These are phyloP conservation scores for Etheostoma cragini DNA, from an alignment of 2,113 vertebrate genomes.

Conservation along the genomic window DNA sequence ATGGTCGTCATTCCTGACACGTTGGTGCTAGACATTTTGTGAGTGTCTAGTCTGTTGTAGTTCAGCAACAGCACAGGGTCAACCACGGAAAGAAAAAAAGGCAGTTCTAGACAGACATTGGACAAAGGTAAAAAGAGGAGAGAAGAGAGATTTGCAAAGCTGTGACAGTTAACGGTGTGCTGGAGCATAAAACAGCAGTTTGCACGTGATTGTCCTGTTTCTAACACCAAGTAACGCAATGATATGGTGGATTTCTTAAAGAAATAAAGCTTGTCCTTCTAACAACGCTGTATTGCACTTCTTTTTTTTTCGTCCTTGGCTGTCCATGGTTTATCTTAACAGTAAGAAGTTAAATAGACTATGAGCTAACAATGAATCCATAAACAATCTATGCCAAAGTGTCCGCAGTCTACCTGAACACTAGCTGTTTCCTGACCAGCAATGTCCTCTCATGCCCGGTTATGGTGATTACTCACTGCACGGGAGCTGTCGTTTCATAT, in stretches of 20 bases:
- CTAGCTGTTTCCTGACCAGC: slow-evolving; percentile 34
- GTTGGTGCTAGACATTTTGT: slow-evolving; percentile 59
- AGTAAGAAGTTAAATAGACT: slow-evolving; percentile 70
- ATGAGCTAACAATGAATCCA: slow-evolving; percentile 11
- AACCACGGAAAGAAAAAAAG: slow-evolving; percentile 10
- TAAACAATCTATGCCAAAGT: background rate
- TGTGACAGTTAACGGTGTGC: slow-evolving; percentile 79
- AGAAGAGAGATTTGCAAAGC: slow-evolving; percentile 56
- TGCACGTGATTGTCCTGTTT: slow-evolving; percentile 79
- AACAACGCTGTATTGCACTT: slow-evolving; percentile 51
- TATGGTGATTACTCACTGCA: slow-evolving; percentile 45
- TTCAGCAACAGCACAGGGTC: slow-evolving; percentile 49
- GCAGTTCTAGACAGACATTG: slow-evolving; percentile 45
- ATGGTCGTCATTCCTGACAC: slow-evolving; percentile 59
- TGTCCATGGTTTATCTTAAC: slow-evolving; percentile 53
- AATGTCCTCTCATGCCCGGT: slow-evolving; percentile 26
- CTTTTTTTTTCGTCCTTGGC: slow-evolving; percentile 42
- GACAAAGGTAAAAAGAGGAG: slow-evolving; percentile 55
- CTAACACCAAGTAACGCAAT: slow-evolving; percentile 83
- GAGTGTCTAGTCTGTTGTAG: slow-evolving; percentile 56
- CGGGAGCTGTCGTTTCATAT: slow-evolving; percentile 62
- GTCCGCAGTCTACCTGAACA: slow-evolving; percentile 37
- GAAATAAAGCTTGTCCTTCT: slow-evolving; percentile 80
- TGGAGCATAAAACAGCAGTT: slow-evolving; percentile 76
- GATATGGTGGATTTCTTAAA: slow-evolving; percentile 73